A percentile compares a stretch with the other conserved stretches of the same genome.
Conservation (phyloP, 2,113 vertebrate species). For the Salvelinus sp. region DNA sequence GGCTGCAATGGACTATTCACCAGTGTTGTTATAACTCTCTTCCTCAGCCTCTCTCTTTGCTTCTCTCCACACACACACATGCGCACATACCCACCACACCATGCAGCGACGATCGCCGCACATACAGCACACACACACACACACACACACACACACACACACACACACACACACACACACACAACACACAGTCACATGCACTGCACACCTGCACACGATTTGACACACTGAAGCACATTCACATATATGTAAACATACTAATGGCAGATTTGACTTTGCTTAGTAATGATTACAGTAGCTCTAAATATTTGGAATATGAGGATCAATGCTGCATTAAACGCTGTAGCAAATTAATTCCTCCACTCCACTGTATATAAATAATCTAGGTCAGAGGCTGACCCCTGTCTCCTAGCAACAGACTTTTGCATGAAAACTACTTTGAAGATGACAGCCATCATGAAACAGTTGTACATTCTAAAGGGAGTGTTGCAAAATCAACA, state of each 20-base stretch:
- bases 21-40: no score
- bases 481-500: conserved; percentile 6
- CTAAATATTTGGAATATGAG: background rate
- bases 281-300: background rate
- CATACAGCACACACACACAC: no score
- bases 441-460: conserved; percentile 44
- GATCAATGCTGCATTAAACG: background rate
- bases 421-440: conserved; percentile 34
- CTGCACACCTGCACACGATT: no score
- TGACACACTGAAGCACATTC: background rate
- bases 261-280: background rate
- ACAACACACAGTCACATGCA: no score
- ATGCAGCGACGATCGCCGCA: no score
- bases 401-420: conserved; percentile 65
- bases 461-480: conserved; percentile 35
- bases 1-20: no score
- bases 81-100: background rate
- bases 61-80: no score
- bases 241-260: background rate
- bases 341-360: background rate
- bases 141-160: background rate
- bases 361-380: background rate
- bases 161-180: background rate
- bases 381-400: background rate
- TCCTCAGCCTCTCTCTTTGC: background rate